Conservation (phyloP, 2,888 invertebrate genomes). For the Apamea crenata region DNA sequence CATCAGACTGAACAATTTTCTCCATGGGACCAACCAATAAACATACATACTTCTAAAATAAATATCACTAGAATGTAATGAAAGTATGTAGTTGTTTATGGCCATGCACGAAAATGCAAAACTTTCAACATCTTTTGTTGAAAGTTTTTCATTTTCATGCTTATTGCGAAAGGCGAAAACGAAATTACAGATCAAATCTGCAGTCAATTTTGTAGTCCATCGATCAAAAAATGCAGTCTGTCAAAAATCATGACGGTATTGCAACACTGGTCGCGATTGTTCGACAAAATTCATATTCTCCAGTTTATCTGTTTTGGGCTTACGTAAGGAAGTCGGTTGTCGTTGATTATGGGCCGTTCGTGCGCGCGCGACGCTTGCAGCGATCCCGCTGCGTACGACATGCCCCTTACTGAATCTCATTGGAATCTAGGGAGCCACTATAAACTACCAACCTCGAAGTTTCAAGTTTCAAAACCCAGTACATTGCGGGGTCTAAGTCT, state of each 20-base stretch:
- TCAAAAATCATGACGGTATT: conserved; percentile 56
- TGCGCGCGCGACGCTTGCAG: conserved; percentile 70
- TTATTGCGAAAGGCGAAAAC: conserved; percentile 23
- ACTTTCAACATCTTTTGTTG: neutral
- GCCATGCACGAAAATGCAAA: neutral
- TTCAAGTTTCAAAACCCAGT: conserved; percentile 32
- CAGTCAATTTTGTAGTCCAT: conserved; percentile 45
- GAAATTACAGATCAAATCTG: conserved; percentile 25
- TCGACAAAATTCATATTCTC: conserved; percentile 67
- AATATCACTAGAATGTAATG: too few species aligned
- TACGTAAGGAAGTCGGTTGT: conserved; percentile 75
- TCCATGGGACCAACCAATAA: too few species aligned
- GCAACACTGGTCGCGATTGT: conserved; percentile 66
- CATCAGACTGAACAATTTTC: too few species aligned
- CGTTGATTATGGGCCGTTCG: conserved; percentile 77
- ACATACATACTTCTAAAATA: too few species aligned
- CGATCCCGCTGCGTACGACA: conserved; percentile 72
- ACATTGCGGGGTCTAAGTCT: conserved; percentile 49
- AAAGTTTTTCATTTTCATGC: conserved; percentile 27
- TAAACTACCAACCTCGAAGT: conserved; percentile 43
- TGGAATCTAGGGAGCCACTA: conserved; percentile 57
- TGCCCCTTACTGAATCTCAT: conserved; percentile 68
- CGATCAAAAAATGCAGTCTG: conserved; percentile 47
- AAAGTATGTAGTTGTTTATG: conserved; percentile 13
- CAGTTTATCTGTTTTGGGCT: conserved; percentile 67